A percentile compares a stretch with the other conserved stretches of the same genome.
These are phyloP conservation scores for Thereva unica DNA, from an alignment of 2,888 invertebrate species.

Conservation along the genomic window DNA sequence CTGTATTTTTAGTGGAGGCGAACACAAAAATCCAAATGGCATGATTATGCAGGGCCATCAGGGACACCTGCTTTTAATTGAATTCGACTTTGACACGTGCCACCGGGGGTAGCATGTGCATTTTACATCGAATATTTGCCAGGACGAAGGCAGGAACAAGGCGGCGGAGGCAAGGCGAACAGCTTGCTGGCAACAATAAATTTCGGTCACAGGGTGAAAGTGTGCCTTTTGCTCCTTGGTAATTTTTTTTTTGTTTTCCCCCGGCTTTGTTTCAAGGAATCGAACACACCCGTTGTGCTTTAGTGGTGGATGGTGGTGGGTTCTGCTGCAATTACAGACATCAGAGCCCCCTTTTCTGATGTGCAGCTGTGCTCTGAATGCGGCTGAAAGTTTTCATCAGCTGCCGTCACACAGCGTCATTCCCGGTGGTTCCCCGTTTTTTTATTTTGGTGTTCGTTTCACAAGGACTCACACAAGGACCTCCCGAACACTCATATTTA, in stretches of 20 bases:
- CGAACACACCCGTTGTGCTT: no score
- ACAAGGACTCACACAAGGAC: constrained; percentile 12
- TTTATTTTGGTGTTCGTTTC: constrained; percentile 5
- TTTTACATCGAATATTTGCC: constrained; percentile 38
- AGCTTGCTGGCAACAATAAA: constrained; percentile 33
- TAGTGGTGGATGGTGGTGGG: no score
- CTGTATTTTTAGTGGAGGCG: constrained; percentile 11
- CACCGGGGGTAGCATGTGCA: constrained; percentile 40
- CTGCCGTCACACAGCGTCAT: constrained; percentile 15
- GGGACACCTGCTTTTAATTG: constrained; percentile 56
- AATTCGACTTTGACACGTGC: constrained; percentile 46
- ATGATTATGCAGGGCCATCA: constrained; percentile 46
- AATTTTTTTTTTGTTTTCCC: background rate
- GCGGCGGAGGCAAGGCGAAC: constrained; percentile 30
- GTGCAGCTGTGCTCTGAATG: constrained; percentile 30
- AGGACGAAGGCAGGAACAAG: constrained; percentile 15
- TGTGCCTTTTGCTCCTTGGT: constrained; percentile 1
- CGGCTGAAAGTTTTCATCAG: constrained; percentile 25
- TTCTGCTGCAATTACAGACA: constrained; percentile 14
- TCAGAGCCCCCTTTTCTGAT: constrained; percentile 21
- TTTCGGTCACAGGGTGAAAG: constrained; percentile 21
- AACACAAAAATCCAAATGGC: constrained; percentile 32
- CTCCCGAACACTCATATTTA: constrained; percentile 31
- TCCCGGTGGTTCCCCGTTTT: constrained; percentile 24
- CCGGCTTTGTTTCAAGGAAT: no score